Conservation (phyloP, 1,140 invertebrate genomes). For the Atopsyche davidsoni region DNA sequence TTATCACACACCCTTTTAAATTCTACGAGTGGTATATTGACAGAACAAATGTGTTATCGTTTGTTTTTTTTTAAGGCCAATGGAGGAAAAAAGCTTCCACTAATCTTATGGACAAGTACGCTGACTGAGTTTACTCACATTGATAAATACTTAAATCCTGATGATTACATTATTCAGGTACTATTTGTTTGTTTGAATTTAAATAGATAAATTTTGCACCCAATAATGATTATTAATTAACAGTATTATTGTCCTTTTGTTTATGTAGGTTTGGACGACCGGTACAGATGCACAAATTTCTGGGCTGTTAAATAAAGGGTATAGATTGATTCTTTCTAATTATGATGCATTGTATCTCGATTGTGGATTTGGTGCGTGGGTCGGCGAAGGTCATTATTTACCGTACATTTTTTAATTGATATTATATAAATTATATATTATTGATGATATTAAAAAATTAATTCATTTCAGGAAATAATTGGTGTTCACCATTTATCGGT, state of each 20-base stretch:
- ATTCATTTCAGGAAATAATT: constrained; percentile 63
- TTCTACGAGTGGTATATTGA: too few relatives aligned
- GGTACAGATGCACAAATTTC: constrained; percentile 55
- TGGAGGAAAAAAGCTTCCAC: constrained; percentile 51
- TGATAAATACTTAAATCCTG: constrained; percentile 59
- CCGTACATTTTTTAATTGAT: too few relatives aligned
- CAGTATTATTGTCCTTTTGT: constrained; percentile 2
- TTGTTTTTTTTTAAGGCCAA: constrained; percentile 48
- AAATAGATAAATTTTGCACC: too few relatives aligned
- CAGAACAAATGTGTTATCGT: too few relatives aligned
- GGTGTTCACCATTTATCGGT: constrained; percentile 82
- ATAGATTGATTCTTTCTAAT: constrained; percentile 73
- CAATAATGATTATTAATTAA: neutral
- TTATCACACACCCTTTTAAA: too few relatives aligned
- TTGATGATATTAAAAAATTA: too few relatives aligned
- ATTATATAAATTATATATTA: too few relatives aligned
- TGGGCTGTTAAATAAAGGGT: constrained; percentile 62
- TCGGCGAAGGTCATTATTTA: constrained; percentile 44
- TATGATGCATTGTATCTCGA: constrained; percentile 80
- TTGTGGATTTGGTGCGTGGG: constrained; percentile 67
- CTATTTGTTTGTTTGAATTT: too few relatives aligned
- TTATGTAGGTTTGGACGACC: constrained; percentile 65
- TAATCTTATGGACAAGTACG: constrained; percentile 78
- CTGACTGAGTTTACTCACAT: constrained; percentile 63
- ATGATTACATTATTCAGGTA: constrained; percentile 71